phyloP scores from a whole-genome alignment of 2,888 invertebrate genomes.

The Beris chalybata region DNA sequence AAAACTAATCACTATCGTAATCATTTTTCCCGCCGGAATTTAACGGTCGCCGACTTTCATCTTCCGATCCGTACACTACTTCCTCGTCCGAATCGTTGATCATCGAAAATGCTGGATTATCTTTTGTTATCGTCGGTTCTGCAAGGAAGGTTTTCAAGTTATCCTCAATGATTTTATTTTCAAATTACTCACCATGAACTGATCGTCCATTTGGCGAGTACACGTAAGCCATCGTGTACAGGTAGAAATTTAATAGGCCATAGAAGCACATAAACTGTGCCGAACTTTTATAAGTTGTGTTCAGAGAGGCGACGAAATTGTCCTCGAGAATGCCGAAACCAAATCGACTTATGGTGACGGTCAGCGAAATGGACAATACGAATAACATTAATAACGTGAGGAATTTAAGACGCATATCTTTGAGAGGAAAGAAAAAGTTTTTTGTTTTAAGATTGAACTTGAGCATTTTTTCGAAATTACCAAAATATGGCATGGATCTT shows the following conservation, averaged over 20 bases:
- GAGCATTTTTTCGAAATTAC: conserved; percentile 61
- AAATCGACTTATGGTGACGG: conserved; percentile 79
- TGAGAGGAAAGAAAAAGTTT: conserved; percentile 44
- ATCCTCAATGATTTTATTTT: conserved; percentile 3
- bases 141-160: conserved; percentile 41
- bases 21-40: conserved; percentile 69
- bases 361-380: conserved; percentile 72
- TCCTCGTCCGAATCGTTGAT: conserved; percentile 97
- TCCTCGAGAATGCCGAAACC: conserved; percentile 90
- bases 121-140: conserved; percentile 92
- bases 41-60: conserved; percentile 80
- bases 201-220: conserved; percentile 85
- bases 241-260: conserved; percentile 89
- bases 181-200: conserved; percentile 71
- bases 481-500: conserved; percentile 96
- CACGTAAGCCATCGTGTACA: conserved; percentile 92
- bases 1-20: conserved; percentile 68
- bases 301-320: conserved; percentile 88
- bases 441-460: neutral
- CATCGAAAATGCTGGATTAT: conserved; percentile 98
- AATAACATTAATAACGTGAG: conserved; percentile 83
- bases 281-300: conserved; percentile 86
- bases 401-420: conserved; percentile 91
- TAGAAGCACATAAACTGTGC: conserved; percentile 96
- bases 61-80: conserved; percentile 91